A percentile compares a stretch with the other conserved stretches of the same genome.
phyloP scores from a whole-genome alignment of 2,113 vertebrate species.

The Cricetomys ansorgei region DNA sequence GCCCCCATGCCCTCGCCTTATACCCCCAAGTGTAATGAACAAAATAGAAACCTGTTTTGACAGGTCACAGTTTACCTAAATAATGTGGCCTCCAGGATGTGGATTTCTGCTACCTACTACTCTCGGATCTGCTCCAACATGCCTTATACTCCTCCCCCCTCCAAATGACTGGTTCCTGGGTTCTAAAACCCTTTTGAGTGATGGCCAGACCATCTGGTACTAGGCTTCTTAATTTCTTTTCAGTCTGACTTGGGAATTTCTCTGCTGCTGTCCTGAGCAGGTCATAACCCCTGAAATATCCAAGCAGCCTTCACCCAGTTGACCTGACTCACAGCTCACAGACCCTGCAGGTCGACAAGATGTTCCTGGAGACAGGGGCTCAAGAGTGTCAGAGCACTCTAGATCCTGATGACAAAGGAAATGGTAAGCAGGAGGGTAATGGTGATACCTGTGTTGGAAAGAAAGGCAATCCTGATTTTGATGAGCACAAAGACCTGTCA shows the following conservation, averaged over 20 bases:
- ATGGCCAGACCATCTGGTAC: too few relatives aligned
- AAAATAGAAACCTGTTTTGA: not conserved
- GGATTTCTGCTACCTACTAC: rapidly evolving
- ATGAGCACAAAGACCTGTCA: too few relatives aligned
- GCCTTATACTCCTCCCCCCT: too few relatives aligned
- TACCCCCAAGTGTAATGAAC: not conserved
- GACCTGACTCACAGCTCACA: not conserved
- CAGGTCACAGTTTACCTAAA: not conserved
- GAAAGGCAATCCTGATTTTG: not conserved
- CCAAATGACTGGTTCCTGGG: not conserved
- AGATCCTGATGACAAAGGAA: not conserved
- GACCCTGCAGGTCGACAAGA: not conserved
- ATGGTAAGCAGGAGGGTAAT: too few relatives aligned
- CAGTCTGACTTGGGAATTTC: not conserved
- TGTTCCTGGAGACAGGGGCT: not conserved
- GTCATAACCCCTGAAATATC: not conserved
- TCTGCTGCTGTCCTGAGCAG: rapidly evolving
- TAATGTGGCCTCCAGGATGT: not conserved
- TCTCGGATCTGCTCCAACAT: not conserved
- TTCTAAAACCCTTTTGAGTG: not conserved
- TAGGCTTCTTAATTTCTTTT: not conserved
- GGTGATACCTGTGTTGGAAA: too few relatives aligned
- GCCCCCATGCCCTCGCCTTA: not conserved
- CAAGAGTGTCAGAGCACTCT: not conserved
- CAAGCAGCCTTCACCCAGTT: not conserved